Conservation (phyloP, 2,113 vertebrate species). For the Pseudorasbora parva region DNA sequence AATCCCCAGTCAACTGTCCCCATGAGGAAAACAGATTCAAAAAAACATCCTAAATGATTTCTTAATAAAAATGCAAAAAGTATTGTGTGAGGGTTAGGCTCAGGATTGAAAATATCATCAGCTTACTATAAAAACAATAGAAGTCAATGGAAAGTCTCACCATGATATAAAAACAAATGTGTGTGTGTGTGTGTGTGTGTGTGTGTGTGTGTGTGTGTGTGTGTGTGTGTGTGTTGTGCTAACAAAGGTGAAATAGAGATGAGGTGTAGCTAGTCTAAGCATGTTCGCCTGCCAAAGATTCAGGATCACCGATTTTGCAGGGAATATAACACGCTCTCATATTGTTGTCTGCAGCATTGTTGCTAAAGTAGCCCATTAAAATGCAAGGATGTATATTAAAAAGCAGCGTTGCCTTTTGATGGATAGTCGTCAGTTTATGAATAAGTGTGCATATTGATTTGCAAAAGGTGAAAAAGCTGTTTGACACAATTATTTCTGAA, state of each 20-base stretch:
- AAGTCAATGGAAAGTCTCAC: not conserved
- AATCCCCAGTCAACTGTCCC: not conserved
- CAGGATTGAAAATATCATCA: not conserved
- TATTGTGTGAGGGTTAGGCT: not conserved
- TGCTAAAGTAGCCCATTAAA: constrained; percentile 80
- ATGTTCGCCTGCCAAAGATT: constrained; percentile 61
- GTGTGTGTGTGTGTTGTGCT: constrained; percentile 8
- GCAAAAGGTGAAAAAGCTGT: constrained; percentile 81
- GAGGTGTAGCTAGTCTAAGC: constrained; percentile 49
- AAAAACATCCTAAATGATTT: not conserved
- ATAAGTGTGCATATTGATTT: constrained; percentile 81
- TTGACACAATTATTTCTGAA: constrained; percentile 83
- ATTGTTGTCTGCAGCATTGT: constrained; percentile 77
- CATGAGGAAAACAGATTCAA: not conserved
- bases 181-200: constrained; percentile 19
- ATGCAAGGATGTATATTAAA: constrained; percentile 84
- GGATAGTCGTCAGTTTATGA: constrained; percentile 74
- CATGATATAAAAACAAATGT: constrained; percentile 19
- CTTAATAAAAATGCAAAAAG: not conserved
- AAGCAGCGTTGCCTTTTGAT: constrained; percentile 76
- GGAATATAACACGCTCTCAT: constrained; percentile 71
- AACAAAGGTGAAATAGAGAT: constrained; percentile 47
- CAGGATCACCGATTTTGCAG: constrained; percentile 69
- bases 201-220: constrained; percentile 33
- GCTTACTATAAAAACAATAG: not conserved